A percentile compares a stretch with the other conserved stretches of the same genome.
These are phyloP conservation scores for Lapara coniferarum DNA, from an alignment of 2,888 invertebrate genomes.

Conservation along the genomic window DNA sequence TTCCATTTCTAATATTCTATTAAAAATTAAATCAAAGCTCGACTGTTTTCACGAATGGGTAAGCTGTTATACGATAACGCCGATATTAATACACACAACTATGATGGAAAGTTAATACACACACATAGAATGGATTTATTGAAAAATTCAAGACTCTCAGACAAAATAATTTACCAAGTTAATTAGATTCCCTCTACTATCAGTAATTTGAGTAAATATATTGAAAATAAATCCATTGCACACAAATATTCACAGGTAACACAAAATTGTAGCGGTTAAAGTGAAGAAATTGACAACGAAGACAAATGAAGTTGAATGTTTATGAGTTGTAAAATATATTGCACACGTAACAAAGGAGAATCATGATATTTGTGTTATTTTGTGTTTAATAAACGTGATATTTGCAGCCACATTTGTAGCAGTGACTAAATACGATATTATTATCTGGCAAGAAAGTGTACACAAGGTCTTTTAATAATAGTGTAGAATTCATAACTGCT, in stretches of 20 bases:
- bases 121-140: not conserved
- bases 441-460: not conserved
- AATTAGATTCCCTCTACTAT: too few species aligned
- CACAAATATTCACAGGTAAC: not conserved
- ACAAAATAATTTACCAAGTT: not conserved
- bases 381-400: not conserved
- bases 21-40: conserved; percentile 1
- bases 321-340: conserved; percentile 3
- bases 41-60: not conserved
- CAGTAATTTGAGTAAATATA: too few species aligned
- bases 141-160: not conserved
- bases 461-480: not conserved
- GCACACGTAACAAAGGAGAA: not conserved
- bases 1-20: too few species aligned
- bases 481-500: not conserved
- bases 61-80: not conserved
- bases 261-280: not conserved
- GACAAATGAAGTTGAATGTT: conserved; percentile 1
- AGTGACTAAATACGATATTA: not conserved
- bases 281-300: not conserved
- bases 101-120: not conserved
- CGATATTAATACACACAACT: not conserved
- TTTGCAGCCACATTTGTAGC: not conserved
- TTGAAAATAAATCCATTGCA: not conserved
- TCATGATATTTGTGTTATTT: not conserved